Percentiles rank a stretch among this genome's conserved stretches.
These are phyloP conservation scores for Altica lythri DNA, from an alignment of 2,888 invertebrate species.

Conservation along the genomic window DNA sequence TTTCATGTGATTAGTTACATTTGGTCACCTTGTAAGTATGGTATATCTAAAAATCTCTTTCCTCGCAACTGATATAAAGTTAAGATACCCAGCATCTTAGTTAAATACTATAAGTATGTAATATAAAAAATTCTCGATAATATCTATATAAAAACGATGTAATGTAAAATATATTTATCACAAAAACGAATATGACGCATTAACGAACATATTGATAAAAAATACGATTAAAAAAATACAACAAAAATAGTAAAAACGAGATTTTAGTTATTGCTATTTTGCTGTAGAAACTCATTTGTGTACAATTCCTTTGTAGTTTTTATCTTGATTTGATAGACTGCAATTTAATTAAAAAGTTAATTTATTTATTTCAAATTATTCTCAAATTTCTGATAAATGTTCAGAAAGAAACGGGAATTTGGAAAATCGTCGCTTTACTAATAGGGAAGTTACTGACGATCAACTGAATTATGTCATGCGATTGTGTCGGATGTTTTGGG, in stretches of 20 bases:
- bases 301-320: not conserved
- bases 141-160: not conserved
- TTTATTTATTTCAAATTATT: too few relatives aligned
- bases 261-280: slow-evolving; percentile 5
- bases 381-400: too few relatives aligned
- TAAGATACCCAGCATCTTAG: not conserved
- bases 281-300: not conserved
- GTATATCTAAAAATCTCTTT: slow-evolving; percentile 4
- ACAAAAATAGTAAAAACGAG: not conserved
- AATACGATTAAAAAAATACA: not conserved
- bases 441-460: too few relatives aligned
- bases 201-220: not conserved
- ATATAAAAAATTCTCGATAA: not conserved
- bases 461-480: too few relatives aligned
- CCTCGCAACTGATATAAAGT: not conserved
- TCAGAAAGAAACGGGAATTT: too few relatives aligned
- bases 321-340: too few relatives aligned
- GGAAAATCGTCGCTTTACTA: too few relatives aligned
- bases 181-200: slow-evolving; percentile 5
- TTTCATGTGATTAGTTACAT: slow-evolving; percentile 4
- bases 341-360: too few relatives aligned
- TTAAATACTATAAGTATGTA: not conserved
- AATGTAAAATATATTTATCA: slow-evolving; percentile 5
- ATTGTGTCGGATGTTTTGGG: too few relatives aligned
- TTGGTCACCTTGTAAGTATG: not conserved